Conservation (phyloP, 2,797 vertebrate species). For the Acanthornis magna region DNA sequence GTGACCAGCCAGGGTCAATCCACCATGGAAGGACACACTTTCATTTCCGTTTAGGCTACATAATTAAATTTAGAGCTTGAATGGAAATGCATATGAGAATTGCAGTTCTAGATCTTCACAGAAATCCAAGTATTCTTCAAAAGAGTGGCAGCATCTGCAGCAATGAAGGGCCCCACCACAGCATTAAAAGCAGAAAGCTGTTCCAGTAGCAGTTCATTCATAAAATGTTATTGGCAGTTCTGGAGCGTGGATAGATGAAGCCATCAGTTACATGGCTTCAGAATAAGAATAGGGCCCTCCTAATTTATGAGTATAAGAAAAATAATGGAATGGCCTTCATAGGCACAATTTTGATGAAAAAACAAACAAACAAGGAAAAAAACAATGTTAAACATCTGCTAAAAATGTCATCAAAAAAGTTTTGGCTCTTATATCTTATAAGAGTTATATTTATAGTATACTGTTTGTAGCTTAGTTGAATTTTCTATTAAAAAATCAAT, state of each 20-base stretch:
- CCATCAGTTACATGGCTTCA: not conserved
- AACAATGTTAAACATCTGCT: not conserved
- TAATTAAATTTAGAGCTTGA: not conserved
- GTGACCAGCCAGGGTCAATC: not conserved
- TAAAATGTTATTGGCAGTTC: not conserved
- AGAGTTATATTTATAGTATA: not conserved
- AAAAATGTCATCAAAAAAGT: not conserved
- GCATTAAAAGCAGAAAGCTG: not conserved
- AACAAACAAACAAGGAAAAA: not conserved
- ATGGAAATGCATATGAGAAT: not conserved
- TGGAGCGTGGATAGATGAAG: not conserved
- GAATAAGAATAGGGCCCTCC: not conserved
- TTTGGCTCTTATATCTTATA: not conserved
- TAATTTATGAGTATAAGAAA: not conserved
- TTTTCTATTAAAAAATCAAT: slow-evolving; percentile 9
- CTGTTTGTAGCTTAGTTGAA: not conserved
- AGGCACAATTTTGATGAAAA: not conserved
- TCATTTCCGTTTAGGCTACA: not conserved
- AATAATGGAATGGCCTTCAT: not conserved
- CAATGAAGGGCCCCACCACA: not conserved
- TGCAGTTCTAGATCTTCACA: not conserved
- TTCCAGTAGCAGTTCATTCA: not conserved
- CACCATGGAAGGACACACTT: not conserved
- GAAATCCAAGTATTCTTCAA: not conserved
- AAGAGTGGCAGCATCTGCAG: not conserved